Conservation (phyloP, 2,797 vertebrate species). For the Melopsittacus undulatus region DNA sequence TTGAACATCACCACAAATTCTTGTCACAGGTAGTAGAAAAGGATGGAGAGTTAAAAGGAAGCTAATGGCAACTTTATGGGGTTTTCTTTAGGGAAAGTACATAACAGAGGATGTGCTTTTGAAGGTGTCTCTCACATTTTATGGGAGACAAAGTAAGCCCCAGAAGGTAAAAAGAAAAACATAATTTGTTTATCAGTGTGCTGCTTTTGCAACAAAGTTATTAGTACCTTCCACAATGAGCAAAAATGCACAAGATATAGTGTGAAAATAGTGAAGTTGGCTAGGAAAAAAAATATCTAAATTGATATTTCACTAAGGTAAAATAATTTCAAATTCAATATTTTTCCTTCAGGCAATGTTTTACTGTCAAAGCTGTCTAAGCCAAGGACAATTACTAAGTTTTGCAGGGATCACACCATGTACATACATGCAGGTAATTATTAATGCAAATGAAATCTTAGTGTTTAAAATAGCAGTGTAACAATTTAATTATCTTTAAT, state of each 20-base stretch:
- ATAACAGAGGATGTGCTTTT: background rate
- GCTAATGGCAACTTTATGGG: background rate
- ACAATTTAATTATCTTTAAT: conserved; percentile 13
- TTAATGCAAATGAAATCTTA: conserved; percentile 23
- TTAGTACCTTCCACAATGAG: background rate
- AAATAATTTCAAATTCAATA: background rate
- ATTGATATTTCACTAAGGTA: background rate
- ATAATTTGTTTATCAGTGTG: background rate
- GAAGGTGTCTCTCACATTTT: background rate
- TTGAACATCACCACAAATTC: background rate
- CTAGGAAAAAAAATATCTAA: background rate
- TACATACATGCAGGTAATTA: conserved; percentile 12
- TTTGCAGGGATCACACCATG: background rate
- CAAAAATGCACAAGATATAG: background rate
- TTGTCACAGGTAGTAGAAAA: background rate
- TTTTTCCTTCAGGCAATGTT: background rate
- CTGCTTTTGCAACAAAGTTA: background rate
- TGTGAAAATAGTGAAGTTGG: background rate
- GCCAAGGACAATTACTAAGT: background rate
- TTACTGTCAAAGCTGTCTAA: background rate
- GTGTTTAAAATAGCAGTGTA: conserved; percentile 2
- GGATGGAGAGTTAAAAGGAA: background rate
- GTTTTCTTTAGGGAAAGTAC: background rate
- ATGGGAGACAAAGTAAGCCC: background rate
- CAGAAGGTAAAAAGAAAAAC: background rate